Evolutionary conservation across 2,113 vertebrate species (phyloP), one percentile per base, ranked within the genome.

Genomic region (Hippopotamus amphibius): DNA sequence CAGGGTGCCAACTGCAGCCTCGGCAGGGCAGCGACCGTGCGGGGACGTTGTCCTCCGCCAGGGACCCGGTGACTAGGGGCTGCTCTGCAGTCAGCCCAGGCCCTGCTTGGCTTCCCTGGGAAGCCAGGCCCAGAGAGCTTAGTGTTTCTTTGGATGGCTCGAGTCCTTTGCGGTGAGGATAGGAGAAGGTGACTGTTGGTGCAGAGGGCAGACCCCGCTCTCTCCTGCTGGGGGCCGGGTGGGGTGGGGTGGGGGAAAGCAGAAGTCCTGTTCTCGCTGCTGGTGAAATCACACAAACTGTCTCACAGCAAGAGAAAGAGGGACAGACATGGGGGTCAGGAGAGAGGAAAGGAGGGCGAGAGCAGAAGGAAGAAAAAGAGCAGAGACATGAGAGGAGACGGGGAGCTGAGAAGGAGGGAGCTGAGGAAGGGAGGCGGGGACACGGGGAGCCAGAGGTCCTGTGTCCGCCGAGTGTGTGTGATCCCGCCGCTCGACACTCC

Each of bases 101-200:
- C 59, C 74, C 43, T 11, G n/a, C 41, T 33, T 2, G 6, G 90
- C 89, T 86, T 95, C 83, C 77, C 63, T 10, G 14, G 80, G 93
- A 97, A 93, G 79, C 95, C 33, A 22, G 77, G 50, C 89, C 82
- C 55, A 50, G 92, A 85, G 30, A 46, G 37, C 9, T 77, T 96
- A 97, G 98, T 98, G 98, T 97, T 97, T 96, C 90, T 97, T 96
- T 94, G 96, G 93, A 90, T 82, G 90, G 94, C 96, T 88, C 57
- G 53, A 41, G 92, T 88, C 86, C 84, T 85, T 15, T 13, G 50
- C 69, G 37, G 26, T 66, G 86, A 74, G 66, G 72, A 87, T 4
- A 4, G 96, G 72, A 61, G 43, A 24, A 86, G 68, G 68, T 9
- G 37, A 72, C 33, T 1, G 17, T 48, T 5, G 9, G 89, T n/a